A percentile compares a stretch with the other conserved stretches of the same genome.
Conservation (phyloP, 2,797 vertebrate species). For the Peromyscus aztecus region DNA sequence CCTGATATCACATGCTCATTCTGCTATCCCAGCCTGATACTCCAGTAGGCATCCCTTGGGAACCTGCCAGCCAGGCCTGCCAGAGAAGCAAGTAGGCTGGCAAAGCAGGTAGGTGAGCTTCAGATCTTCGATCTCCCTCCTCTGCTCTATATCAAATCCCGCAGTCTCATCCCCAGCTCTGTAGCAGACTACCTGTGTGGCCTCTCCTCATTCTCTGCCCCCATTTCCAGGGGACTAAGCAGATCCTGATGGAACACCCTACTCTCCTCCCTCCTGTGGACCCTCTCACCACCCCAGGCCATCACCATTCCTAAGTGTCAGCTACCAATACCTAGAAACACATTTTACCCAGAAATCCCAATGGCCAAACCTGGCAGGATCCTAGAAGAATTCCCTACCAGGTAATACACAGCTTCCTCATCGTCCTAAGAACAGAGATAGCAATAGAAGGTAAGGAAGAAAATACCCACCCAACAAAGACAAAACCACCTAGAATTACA, state of each 20-base stretch:
- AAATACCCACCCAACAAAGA: background rate
- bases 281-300: too few relatives aligned
- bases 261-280: background rate
- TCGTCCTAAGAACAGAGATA: background rate
- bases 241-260: background rate
- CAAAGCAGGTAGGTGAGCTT: background rate
- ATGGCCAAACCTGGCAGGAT: background rate
- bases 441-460: background rate
- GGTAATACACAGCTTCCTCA: background rate
- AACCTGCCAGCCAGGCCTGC: background rate
- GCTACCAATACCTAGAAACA: background rate
- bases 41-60: background rate
- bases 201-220: background rate
- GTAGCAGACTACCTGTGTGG: background rate
- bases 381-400: background rate
- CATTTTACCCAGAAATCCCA: background rate
- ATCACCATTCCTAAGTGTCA: background rate
- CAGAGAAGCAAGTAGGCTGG: background rate
- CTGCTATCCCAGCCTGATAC: too few relatives aligned
- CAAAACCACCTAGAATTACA: background rate
- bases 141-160: background rate
- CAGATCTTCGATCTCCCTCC: background rate
- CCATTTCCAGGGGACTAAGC: background rate
- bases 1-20: background rate
- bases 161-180: background rate